Evolutionary conservation across 2,888 invertebrate species (phyloP).

Genomic region (Chymomyza procnemis): DNA sequence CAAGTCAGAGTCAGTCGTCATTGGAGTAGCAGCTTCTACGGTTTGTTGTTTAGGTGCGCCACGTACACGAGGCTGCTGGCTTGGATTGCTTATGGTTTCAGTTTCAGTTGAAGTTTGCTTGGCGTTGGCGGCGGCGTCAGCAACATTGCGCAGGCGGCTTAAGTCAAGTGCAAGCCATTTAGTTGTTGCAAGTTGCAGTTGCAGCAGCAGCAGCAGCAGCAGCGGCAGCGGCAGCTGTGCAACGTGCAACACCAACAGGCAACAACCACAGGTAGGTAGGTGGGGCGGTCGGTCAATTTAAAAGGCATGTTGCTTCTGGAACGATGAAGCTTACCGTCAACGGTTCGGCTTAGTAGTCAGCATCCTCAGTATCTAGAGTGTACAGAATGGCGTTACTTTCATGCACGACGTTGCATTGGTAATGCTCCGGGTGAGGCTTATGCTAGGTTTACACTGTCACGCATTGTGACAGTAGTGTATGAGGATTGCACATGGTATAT

Average conservation of each 20-base stretch:
- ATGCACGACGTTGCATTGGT: not conserved
- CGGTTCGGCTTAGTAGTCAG: not conserved
- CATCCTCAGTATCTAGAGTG: not conserved
- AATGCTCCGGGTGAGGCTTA: not conserved
- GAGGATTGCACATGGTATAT: no score
- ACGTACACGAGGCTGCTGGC: not conserved
- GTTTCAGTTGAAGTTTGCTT: slow-evolving; percentile 20
- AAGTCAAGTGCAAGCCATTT: not conserved
- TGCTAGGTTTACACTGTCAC: not conserved
- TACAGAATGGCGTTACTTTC: not conserved
- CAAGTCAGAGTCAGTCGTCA: slow-evolving; percentile 8
- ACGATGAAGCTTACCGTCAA: slow-evolving; percentile 20
- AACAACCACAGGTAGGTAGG: slow-evolving; percentile 41
- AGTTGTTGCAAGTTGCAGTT: not conserved
- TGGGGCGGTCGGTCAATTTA: slow-evolving; percentile 57
- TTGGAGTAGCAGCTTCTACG: not conserved
- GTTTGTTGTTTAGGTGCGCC: not conserved
- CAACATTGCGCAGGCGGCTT: slow-evolving; percentile 20
- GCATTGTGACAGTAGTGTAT: no score
- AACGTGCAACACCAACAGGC: no score
- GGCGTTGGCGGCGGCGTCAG: slow-evolving; percentile 18
- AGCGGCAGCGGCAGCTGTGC: slow-evolving; percentile 14
- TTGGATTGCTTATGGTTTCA: not conserved
- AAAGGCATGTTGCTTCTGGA: slow-evolving; percentile 57
- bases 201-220: not conserved